phyloP scores from a whole-genome alignment of 1,140 invertebrate species.

The Pseudobourletiella spinata region DNA sequence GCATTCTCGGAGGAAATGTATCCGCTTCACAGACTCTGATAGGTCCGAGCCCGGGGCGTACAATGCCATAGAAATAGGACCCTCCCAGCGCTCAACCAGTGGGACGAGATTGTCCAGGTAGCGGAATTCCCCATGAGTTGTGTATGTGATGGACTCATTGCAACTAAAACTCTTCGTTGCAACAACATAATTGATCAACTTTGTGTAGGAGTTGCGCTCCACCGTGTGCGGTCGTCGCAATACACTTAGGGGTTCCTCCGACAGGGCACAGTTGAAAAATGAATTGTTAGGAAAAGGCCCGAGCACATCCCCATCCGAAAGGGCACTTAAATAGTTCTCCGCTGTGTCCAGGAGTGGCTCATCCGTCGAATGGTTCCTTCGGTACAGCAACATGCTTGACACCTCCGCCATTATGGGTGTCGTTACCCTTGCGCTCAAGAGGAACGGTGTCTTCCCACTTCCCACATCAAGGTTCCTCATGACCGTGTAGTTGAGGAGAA shows the following conservation, averaged over 20 bases:
- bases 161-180: slow-evolving; percentile 35
- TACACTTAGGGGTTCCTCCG: too few species aligned
- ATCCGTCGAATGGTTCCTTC: not conserved
- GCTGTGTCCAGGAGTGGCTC: not conserved
- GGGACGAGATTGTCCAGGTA: slow-evolving; percentile 43
- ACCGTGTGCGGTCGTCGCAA: not conserved
- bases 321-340: not conserved
- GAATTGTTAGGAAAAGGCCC: not conserved
- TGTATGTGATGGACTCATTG: slow-evolving; percentile 43
- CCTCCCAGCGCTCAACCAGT: slow-evolving; percentile 41
- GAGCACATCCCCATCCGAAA: not conserved
- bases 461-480: not conserved
- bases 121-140: slow-evolving; percentile 43
- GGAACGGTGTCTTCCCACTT: not conserved
- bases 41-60: slow-evolving; percentile 43
- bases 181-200: slow-evolving; percentile 40
- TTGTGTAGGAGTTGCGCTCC: not conserved
- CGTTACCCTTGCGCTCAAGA: not conserved
- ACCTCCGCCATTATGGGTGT: not conserved
- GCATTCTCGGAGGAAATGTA: slow-evolving; percentile 37
- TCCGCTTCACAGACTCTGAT: slow-evolving; percentile 30
- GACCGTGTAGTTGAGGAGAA: slow-evolving; percentile 1
- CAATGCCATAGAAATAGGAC: slow-evolving; percentile 43
- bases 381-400: not conserved
- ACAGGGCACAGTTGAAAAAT: not conserved